phyloP scores from a whole-genome alignment of 2,113 vertebrate species.

The Sceloporus undulatus region DNA sequence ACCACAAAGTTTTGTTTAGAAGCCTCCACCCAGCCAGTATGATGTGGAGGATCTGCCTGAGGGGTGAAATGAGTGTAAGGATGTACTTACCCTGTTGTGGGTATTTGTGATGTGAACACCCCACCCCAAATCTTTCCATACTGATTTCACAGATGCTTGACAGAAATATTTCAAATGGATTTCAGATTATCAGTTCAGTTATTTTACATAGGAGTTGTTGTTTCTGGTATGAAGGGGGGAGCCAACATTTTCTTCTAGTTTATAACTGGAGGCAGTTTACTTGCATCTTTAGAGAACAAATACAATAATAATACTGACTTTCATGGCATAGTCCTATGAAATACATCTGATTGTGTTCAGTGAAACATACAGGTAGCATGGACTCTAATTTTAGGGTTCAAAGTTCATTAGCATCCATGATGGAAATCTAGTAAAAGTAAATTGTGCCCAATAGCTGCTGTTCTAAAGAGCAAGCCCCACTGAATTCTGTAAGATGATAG shows the following conservation, averaged over 20 bases:
- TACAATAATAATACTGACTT: not conserved
- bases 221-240: not conserved
- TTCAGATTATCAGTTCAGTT: not conserved
- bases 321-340: not conserved
- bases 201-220: not conserved
- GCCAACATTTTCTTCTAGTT: not conserved
- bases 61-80: not conserved
- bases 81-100: not conserved
- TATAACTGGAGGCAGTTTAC: not conserved
- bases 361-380: not conserved
- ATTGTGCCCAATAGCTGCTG: not conserved
- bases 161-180: not conserved
- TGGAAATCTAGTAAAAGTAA: not conserved
- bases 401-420: not conserved
- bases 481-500: not conserved
- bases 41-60: not conserved
- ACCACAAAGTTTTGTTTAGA: slow-evolving; percentile 1
- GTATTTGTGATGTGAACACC: not conserved
- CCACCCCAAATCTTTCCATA: not conserved
- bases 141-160: not conserved
- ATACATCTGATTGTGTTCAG: not conserved
- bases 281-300: not conserved
- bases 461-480: not conserved
- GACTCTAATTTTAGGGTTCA: not conserved
- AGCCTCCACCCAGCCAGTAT: not conserved